Percentiles rank a stretch among this genome's conserved stretches.
These are phyloP conservation scores for Cephalopterus ornatus DNA, from an alignment of 2,113 vertebrate genomes.

Conservation along the genomic window DNA sequence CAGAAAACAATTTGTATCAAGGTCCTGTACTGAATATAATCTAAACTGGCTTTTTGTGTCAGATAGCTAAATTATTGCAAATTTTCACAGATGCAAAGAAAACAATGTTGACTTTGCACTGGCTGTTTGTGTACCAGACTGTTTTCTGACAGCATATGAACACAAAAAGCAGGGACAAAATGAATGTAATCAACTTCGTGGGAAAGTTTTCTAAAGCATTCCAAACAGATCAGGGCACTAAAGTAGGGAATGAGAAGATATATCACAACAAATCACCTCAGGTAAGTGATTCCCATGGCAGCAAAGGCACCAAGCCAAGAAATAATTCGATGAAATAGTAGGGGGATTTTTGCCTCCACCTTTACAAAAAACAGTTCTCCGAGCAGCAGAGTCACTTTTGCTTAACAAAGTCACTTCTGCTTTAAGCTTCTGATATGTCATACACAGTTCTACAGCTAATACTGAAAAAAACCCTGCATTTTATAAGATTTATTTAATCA, in stretches of 20 bases:
- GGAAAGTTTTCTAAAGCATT: background rate
- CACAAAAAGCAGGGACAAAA: background rate
- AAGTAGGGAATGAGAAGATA: background rate
- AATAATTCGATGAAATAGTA: background rate
- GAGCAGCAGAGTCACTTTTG: background rate
- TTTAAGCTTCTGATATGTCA: background rate
- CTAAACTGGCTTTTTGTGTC: background rate
- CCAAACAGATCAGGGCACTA: background rate
- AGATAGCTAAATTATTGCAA: background rate
- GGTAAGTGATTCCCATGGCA: background rate
- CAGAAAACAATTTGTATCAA: background rate
- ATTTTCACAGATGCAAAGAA: background rate
- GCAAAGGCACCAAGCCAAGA: background rate
- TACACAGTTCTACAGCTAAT: background rate
- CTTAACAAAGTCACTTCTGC: background rate
- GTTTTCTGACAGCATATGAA: background rate
- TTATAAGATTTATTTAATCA: background rate
- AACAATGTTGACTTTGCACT: background rate
- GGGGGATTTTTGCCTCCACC: background rate
- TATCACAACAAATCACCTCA: background rate
- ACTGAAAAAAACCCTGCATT: background rate
- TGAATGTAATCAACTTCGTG: background rate
- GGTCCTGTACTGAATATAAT: background rate
- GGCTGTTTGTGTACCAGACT: background rate
- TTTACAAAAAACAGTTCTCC: background rate